Evolutionary conservation across 2,888 invertebrate genomes (phyloP).

Genomic region (Sturmia bella): DNA sequence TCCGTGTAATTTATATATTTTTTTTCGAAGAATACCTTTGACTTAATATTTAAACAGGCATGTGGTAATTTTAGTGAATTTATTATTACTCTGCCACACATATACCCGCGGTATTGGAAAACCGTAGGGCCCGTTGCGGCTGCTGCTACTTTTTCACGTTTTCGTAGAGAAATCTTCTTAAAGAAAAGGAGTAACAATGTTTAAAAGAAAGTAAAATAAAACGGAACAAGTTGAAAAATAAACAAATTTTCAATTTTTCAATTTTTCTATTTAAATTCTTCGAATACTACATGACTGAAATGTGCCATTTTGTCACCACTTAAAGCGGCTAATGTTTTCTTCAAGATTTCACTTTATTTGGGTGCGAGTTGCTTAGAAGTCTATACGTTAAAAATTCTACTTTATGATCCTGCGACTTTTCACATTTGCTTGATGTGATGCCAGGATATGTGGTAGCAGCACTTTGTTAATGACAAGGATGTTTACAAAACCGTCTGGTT

Average conservation of each 20-base stretch:
- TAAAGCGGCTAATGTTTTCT: neutral
- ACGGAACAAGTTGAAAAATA: slow-evolving; percentile 51
- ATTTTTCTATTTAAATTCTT: too few species aligned
- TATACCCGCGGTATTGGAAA: neutral
- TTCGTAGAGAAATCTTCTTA: slow-evolving; percentile 67
- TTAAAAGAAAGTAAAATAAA: neutral
- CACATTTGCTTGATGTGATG: slow-evolving; percentile 28
- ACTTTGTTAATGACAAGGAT: slow-evolving; percentile 56
- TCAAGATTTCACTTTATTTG: slow-evolving; percentile 69
- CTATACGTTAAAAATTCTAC: slow-evolving; percentile 37
- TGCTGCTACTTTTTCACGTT: slow-evolving; percentile 71
- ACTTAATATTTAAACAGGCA: slow-evolving; percentile 71
- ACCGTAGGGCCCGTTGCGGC: slow-evolving; percentile 24
- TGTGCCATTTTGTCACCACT: slow-evolving; percentile 11
- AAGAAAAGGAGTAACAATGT: slow-evolving; percentile 59
- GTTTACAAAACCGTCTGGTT: neutral
- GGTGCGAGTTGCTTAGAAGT: slow-evolving; percentile 70
- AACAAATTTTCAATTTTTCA: slow-evolving; percentile 23
- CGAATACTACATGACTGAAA: slow-evolving; percentile 16
- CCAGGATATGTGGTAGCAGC: slow-evolving; percentile 36
- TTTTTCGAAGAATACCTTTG: slow-evolving; percentile 46
- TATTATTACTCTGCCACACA: slow-evolving; percentile 45
- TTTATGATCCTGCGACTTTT: slow-evolving; percentile 56
- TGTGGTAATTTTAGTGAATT: slow-evolving; percentile 67
- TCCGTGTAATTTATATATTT: slow-evolving; percentile 18